A percentile compares a stretch with the other conserved stretches of the same genome.
Conservation (phyloP, 2,888 invertebrate genomes). For the Dynastes tityus region DNA sequence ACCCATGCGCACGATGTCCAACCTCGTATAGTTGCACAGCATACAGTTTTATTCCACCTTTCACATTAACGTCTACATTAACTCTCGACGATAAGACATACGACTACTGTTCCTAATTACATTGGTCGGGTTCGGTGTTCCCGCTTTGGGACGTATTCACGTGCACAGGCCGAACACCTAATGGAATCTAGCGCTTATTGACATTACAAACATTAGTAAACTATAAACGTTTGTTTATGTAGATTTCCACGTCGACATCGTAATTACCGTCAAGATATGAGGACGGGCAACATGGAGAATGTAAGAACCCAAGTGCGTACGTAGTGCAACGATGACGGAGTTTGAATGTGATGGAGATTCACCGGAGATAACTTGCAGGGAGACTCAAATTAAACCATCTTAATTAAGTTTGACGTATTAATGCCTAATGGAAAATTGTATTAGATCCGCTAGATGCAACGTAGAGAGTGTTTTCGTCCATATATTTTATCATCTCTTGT, state of each 20-base stretch:
- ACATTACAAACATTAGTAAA: slow-evolving; percentile 40
- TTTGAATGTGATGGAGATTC: slow-evolving; percentile 2
- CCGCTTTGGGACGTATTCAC: background rate
- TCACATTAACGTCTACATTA: slow-evolving; percentile 46
- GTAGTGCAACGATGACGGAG: background rate
- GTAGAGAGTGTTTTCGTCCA: background rate
- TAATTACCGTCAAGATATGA: slow-evolving; percentile 35
- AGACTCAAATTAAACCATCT: slow-evolving; percentile 21
- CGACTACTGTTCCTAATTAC: slow-evolving; percentile 45
- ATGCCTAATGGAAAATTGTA: background rate
- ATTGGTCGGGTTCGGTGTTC: slow-evolving; percentile 26
- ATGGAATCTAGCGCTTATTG: slow-evolving; percentile 41
- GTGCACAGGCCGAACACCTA: slow-evolving; percentile 15
- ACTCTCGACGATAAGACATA: slow-evolving; percentile 39
- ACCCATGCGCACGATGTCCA: too few species aligned
- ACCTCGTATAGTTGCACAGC: too few species aligned
- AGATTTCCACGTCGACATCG: slow-evolving; percentile 34
- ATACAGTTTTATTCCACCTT: too few species aligned
- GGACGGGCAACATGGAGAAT: background rate
- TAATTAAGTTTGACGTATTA: slow-evolving; percentile 29
- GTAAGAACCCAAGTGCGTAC: background rate
- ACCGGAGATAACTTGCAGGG: slow-evolving; percentile 4
- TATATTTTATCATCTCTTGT: too few species aligned
- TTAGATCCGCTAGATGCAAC: background rate
- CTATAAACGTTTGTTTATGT: slow-evolving; percentile 46